A percentile compares a stretch with the other conserved stretches of the same genome.
These are phyloP conservation scores for Cryptotermes secundus DNA, from an alignment of 1,140 invertebrate species.

Conservation along the genomic window DNA sequence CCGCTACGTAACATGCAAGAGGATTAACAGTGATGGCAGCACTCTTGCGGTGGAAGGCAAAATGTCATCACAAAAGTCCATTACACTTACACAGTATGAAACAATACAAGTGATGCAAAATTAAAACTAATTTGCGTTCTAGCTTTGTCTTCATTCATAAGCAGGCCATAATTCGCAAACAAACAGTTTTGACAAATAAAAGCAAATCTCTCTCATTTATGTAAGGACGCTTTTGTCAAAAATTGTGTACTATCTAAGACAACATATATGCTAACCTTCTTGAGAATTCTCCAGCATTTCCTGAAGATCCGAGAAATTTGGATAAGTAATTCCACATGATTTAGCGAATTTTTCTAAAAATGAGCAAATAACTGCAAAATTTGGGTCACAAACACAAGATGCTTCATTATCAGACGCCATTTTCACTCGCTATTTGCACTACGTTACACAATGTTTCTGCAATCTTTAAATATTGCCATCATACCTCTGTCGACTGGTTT, in stretches of 20 bases:
- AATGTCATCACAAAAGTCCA: slow-evolving; percentile 8
- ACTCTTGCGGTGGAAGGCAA: background rate
- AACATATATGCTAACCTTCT: slow-evolving; percentile 64
- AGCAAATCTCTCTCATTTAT: background rate
- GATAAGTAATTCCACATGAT: slow-evolving; percentile 71
- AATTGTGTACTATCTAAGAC: background rate
- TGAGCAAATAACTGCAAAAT: slow-evolving; percentile 93
- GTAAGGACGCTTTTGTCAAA: slow-evolving; percentile 11
- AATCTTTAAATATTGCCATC: background rate
- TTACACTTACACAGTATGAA: background rate
- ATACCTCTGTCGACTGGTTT: background rate
- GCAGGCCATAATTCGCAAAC: background rate
- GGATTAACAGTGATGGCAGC: slow-evolving; percentile 4
- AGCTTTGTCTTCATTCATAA: background rate
- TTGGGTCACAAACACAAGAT: slow-evolving; percentile 88
- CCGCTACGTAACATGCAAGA: background rate
- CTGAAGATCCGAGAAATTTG: slow-evolving; percentile 79
- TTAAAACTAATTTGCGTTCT: background rate
- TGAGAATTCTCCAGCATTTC: slow-evolving; percentile 84
- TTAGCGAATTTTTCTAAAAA: slow-evolving; percentile 87
- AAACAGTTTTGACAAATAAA: slow-evolving; percentile 3
- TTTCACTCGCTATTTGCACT: slow-evolving; percentile 48
- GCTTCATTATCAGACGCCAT: slow-evolving; percentile 83
- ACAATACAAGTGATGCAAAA: background rate
- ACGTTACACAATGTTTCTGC: background rate